Evolutionary conservation across 2,797 vertebrate genomes (phyloP).

Genomic region (Paedocypris micromegethes): DNA sequence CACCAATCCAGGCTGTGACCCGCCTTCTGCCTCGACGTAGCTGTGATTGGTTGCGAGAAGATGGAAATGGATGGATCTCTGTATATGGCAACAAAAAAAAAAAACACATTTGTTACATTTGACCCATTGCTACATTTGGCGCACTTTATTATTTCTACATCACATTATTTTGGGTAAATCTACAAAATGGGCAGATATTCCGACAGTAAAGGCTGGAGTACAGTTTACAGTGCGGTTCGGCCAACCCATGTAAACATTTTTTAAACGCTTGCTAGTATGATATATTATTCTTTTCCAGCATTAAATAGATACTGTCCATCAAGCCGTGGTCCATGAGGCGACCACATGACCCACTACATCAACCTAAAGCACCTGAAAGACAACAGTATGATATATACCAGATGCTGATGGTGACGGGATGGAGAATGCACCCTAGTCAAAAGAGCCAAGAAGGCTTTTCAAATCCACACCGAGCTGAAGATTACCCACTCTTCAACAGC

Average conservation of each 20-base stretch:
- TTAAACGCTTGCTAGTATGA: conserved; percentile 24
- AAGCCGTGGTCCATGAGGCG: conserved; percentile 3
- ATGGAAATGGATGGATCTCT: no score
- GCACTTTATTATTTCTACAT: no score
- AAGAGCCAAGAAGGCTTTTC: background rate
- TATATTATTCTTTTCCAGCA: conserved; percentile 18
- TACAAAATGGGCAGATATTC: no score
- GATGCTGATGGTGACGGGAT: conserved; percentile 4
- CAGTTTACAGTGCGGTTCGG: background rate
- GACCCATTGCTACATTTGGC: no score
- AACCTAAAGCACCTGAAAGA: conserved; percentile 20
- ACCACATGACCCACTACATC: conserved; percentile 26
- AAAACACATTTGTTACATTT: no score
- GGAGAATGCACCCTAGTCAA: conserved; percentile 8
- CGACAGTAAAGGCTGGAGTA: no score
- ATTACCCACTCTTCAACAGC: background rate
- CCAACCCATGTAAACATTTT: conserved; percentile 12
- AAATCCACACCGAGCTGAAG: background rate
- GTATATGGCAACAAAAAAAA: no score
- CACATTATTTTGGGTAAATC: no score
- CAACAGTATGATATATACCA: conserved; percentile 9
- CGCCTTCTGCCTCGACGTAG: no score
- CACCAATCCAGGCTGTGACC: no score
- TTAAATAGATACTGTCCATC: conserved; percentile 28
- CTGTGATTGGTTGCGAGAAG: no score